A percentile compares a stretch with the other conserved stretches of the same genome.
Evolutionary conservation across 2,888 invertebrate genomes (phyloP).

Genomic region (Clistopyga incitator): DNA sequence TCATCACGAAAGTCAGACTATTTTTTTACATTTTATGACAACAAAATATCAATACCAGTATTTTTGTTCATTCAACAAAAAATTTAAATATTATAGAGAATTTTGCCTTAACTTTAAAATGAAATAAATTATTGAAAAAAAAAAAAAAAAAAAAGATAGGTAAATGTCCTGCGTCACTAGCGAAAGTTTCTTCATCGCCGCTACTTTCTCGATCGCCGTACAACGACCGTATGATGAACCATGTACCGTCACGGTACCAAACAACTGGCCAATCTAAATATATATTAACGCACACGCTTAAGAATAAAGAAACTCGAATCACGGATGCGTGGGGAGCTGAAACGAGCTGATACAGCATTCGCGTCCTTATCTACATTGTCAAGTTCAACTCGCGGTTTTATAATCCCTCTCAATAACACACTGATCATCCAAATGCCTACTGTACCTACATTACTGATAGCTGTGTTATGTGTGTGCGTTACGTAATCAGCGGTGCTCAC

Average conservation of each 20-base stretch:
- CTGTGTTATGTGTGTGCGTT: slow-evolving; percentile 25
- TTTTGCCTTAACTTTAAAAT: neutral
- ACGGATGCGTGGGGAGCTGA: neutral
- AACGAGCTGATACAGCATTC: slow-evolving; percentile 23
- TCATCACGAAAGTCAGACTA: too few relatives aligned
- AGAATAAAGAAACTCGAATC: neutral
- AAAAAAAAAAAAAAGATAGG: neutral
- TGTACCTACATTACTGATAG: neutral
- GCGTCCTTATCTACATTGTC: slow-evolving; percentile 59
- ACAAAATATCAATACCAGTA: neutral
- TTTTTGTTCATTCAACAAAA: neutral
- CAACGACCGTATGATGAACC: slow-evolving; percentile 27
- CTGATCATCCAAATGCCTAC: slow-evolving; percentile 15
- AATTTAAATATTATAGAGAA: neutral
- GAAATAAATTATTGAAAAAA: neutral
- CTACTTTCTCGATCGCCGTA: slow-evolving; percentile 27
- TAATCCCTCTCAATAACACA: slow-evolving; percentile 36
- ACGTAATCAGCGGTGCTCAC: slow-evolving; percentile 35
- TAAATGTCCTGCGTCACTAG: neutral
- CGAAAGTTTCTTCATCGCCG: slow-evolving; percentile 19
- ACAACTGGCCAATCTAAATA: slow-evolving; percentile 7
- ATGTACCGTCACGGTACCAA: slow-evolving; percentile 16
- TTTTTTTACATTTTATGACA: too few relatives aligned
- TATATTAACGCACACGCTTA: neutral
- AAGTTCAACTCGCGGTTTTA: slow-evolving; percentile 56